These are phyloP conservation scores for Lepidurus apus DNA, from an alignment of 1,140 invertebrate species.

Conservation along the genomic window DNA sequence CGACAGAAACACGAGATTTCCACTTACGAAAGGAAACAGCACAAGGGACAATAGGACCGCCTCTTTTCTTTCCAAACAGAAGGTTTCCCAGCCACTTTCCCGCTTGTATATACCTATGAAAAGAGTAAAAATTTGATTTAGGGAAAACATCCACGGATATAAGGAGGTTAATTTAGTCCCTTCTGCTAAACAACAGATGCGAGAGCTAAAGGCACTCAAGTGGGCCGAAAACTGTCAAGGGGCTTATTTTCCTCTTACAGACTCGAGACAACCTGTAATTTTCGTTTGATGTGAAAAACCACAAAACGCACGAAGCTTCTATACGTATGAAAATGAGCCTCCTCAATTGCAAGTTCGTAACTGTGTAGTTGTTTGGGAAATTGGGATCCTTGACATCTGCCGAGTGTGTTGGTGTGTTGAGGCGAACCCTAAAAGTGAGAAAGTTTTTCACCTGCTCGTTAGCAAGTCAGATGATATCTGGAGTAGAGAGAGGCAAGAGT, in stretches of 20 bases:
- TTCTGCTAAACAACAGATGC: constrained; percentile 6
- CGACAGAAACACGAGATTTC: background rate
- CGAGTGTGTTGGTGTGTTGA: too few species aligned
- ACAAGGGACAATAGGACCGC: background rate
- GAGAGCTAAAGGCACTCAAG: background rate
- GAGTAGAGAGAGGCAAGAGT: background rate
- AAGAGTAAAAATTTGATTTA: constrained; percentile 6
- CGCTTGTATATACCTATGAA: background rate
- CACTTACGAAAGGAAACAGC: background rate
- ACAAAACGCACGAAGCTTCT: too few species aligned
- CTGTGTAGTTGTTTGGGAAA: background rate
- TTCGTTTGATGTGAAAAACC: background rate
- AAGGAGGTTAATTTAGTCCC: background rate
- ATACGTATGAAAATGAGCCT: too few species aligned
- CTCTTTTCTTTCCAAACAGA: background rate
- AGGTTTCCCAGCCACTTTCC: background rate
- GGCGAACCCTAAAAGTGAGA: background rate
- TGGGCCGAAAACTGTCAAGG: constrained; percentile 17
- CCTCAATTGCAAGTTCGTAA: too few species aligned
- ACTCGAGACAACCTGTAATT: background rate
- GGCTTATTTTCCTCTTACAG: background rate
- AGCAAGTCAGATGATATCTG: constrained; percentile 19
- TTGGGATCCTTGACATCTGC: background rate
- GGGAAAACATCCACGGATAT: background rate
- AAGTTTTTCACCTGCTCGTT: constrained; percentile 18